Evolutionary conservation across 1,140 invertebrate genomes (phyloP).

Genomic region (Microplitis mediator): DNA sequence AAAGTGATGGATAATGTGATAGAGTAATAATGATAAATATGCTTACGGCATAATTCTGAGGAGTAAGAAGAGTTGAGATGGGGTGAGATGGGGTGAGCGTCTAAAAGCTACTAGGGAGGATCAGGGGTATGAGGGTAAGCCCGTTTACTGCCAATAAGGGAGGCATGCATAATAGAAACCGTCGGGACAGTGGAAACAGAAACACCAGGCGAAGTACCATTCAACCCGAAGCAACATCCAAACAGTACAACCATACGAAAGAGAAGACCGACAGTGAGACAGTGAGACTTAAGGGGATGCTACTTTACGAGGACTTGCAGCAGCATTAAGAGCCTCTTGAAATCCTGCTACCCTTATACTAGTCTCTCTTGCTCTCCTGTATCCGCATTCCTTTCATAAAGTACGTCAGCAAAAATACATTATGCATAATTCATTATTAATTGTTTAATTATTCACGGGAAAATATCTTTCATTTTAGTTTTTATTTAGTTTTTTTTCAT

Average conservation of each 20-base stretch:
- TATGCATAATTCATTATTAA: background rate
- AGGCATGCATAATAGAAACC: slow-evolving; percentile 54
- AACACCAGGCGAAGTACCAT: too few relatives aligned
- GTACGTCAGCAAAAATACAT: background rate
- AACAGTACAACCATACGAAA: too few relatives aligned
- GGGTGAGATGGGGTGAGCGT: background rate
- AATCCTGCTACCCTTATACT: slow-evolving; percentile 1
- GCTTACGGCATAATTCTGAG: background rate
- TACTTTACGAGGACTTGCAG: slow-evolving; percentile 46
- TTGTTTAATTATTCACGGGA: background rate
- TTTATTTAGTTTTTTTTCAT: background rate
- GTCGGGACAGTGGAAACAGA: slow-evolving; percentile 32
- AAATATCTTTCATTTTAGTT: background rate
- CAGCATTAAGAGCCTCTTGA: slow-evolving; percentile 35
- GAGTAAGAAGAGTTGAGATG: background rate
- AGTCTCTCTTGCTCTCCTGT: background rate
- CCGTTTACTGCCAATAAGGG: slow-evolving; percentile 54
- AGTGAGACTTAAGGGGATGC: slow-evolving; percentile 45
- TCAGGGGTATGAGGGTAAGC: slow-evolving; percentile 35
- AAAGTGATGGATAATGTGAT: background rate
- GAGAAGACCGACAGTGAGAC: too few relatives aligned
- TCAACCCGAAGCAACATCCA: too few relatives aligned
- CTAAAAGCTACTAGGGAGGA: background rate
- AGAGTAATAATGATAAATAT: background rate
- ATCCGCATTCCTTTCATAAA: background rate